Evolutionary conservation across 2,888 invertebrate species (phyloP), one percentile per base, ranked within the genome.

Genomic region (Athalia circularis): DNA sequence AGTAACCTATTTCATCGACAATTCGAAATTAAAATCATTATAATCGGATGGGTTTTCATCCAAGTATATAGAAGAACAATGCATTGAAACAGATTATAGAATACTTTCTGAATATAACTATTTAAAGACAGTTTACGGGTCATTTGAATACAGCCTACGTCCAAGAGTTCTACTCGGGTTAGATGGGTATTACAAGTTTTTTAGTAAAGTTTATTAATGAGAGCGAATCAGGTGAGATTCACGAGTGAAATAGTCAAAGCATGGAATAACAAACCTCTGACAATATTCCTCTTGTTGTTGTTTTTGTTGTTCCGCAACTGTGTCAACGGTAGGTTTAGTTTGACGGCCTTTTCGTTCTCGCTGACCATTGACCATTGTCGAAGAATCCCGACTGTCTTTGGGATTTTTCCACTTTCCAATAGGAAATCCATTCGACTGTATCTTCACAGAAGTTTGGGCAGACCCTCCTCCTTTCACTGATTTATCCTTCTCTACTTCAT

Each of bases 201-300:
- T 54, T 9, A 54, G 11, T 54, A 4, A 4, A 9, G 9, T 0
- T 54, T 7, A n/a, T 9, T 29, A 29, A 29, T 29, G 29, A 29
- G 29, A 29, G 2, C 1, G 2, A 54, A 6, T 9, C 3, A n/a
- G 4, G n/a, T n/a, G 13, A 68, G n/a, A 47, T 48, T 13, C 7
- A 29, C 29, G 29, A 29, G 29, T 64, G 45, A 64, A n/a, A 7
- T 61, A 47, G 52, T 64, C 5, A 9, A 76, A 48, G 47, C 70
- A 3, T 5, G 5, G 47, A 45, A 13, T 48, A 15, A 82, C 83
- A 78, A 84, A 91, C 91, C 91, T 91, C 84, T 91, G 90, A 83
- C 90, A 91, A 87, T 92, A 92, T 82, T 92, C 92, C 72, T 92
- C 92, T 83, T 91, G 89, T 65, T 91, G 89, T 65, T 89, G 89